A percentile compares a stretch with the other conserved stretches of the same genome.
phyloP scores from a whole-genome alignment of 1,140 invertebrate species.

The Gerris buenoi region DNA sequence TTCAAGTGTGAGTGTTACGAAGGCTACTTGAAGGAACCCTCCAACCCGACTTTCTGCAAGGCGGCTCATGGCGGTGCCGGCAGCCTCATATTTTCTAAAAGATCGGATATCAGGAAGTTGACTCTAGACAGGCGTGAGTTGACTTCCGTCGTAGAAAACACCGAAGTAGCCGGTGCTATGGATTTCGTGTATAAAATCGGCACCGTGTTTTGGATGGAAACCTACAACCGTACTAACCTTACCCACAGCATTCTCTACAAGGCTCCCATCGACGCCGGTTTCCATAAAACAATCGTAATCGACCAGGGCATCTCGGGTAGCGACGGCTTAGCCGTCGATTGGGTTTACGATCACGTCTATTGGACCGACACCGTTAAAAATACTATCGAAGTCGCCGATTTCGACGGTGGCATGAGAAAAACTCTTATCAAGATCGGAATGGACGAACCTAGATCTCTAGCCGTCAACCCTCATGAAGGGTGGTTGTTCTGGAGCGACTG shows the following conservation, averaged over 20 bases:
- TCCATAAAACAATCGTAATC: constrained; percentile 62
- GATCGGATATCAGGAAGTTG: constrained; percentile 77
- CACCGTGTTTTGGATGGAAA: constrained; percentile 91
- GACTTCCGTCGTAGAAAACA: constrained; percentile 73
- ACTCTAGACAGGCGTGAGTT: constrained; percentile 74
- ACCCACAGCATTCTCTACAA: constrained; percentile 30
- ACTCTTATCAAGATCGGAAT: constrained; percentile 63
- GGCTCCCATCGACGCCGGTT: constrained; percentile 75
- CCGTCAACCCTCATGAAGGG: constrained; percentile 87
- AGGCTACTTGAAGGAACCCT: constrained; percentile 70
- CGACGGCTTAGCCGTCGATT: constrained; percentile 89
- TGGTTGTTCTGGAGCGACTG: constrained; percentile 96
- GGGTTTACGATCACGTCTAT: constrained; percentile 91
- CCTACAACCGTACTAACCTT: constrained; percentile 70
- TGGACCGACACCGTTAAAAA: constrained; percentile 87
- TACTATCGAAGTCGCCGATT: constrained; percentile 70
- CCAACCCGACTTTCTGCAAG: constrained; percentile 41
- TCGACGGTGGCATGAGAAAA: constrained; percentile 73
- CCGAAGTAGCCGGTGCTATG: constrained; percentile 68
- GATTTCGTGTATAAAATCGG: constrained; percentile 80
- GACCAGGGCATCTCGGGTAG: constrained; percentile 35
- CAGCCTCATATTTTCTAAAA: constrained; percentile 56
- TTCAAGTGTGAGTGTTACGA: constrained; percentile 80
- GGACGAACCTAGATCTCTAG: constrained; percentile 86
- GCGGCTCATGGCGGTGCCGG: constrained; percentile 64